Evolutionary conservation across 2,113 vertebrate genomes (phyloP).

Genomic region (Tragelaphus strepsiceros): DNA sequence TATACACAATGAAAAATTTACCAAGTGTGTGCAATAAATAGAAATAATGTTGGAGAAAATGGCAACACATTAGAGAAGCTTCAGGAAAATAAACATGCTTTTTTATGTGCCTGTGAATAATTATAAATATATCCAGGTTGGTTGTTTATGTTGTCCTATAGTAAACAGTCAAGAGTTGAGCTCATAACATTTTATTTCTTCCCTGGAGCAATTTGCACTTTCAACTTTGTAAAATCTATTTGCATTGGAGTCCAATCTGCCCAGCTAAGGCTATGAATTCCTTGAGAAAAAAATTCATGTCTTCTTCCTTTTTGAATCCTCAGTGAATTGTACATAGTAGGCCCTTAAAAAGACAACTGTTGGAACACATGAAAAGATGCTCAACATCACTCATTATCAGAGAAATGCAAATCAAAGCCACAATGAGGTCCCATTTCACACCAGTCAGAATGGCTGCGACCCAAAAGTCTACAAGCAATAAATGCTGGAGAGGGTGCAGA

Average conservation of each 20-base stretch:
- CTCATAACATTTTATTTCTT: background rate
- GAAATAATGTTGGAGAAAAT: background rate
- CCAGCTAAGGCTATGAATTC: background rate
- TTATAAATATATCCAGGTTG: slow-evolving; percentile 25
- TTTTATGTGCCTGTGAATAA: background rate
- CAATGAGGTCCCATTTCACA: background rate
- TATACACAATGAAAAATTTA: slow-evolving; percentile 23
- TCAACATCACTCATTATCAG: background rate
- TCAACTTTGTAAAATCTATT: slow-evolving; percentile 6
- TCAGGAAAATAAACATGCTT: slow-evolving; percentile 28
- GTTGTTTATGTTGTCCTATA: background rate
- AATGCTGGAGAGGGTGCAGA: background rate
- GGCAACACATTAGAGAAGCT: slow-evolving; percentile 44
- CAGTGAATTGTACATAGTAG: background rate
- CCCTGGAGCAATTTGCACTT: background rate
- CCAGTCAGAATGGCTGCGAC: background rate
- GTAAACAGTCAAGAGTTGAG: background rate
- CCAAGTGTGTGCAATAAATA: background rate
- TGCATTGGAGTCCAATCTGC: background rate
- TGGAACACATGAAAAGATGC: background rate
- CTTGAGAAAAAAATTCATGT: background rate
- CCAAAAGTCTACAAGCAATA: background rate
- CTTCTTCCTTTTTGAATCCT: background rate
- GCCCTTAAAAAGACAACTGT: background rate
- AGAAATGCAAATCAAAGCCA: background rate